Percentiles rank a stretch among this genome's conserved stretches.
phyloP scores from a whole-genome alignment of 2,797 vertebrate species.

The Toxotes lorentzi region DNA sequence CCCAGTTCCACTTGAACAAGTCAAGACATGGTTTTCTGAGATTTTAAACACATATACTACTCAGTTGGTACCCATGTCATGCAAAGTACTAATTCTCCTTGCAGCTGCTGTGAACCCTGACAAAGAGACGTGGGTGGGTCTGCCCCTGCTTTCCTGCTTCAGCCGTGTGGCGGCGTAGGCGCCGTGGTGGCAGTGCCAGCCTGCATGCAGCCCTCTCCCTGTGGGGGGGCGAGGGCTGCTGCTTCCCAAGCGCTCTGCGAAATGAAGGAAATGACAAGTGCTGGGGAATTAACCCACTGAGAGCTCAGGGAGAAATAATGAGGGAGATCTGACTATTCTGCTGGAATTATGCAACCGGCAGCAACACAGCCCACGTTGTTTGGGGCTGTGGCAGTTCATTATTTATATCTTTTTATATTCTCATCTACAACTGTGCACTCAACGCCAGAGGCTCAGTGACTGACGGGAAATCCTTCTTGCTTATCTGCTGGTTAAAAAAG shows the following conservation, averaged over 20 bases:
- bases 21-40: constrained; percentile 33
- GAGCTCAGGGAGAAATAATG: constrained; percentile 78
- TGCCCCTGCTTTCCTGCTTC: constrained; percentile 40
- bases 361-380: constrained; percentile 75
- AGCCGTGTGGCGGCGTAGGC: constrained; percentile 25
- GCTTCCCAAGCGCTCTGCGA: constrained; percentile 58
- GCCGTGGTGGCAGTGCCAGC: constrained; percentile 47
- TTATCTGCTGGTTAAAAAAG: constrained; percentile 28
- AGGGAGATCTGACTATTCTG: constrained; percentile 77
- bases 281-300: constrained; percentile 73
- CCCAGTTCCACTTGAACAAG: constrained; percentile 34
- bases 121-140: constrained; percentile 47
- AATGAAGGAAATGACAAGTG: constrained; percentile 76
- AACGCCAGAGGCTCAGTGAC: constrained; percentile 48
- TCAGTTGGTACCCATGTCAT: constrained; percentile 33
- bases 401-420: constrained; percentile 66
- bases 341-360: constrained; percentile 76
- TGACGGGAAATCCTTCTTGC: constrained; percentile 65
- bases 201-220: constrained; percentile 39
- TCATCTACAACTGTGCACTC: constrained; percentile 50
- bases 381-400: constrained; percentile 59
- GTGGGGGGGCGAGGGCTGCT: constrained; percentile 23
- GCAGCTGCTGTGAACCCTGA: constrained; percentile 51
- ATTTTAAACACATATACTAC: constrained; percentile 32
- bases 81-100: constrained; percentile 28